Evolutionary conservation across 2,888 invertebrate genomes (phyloP), one percentile per base, ranked within the genome.

Genomic region (Halictus quadricinctus): DNA sequence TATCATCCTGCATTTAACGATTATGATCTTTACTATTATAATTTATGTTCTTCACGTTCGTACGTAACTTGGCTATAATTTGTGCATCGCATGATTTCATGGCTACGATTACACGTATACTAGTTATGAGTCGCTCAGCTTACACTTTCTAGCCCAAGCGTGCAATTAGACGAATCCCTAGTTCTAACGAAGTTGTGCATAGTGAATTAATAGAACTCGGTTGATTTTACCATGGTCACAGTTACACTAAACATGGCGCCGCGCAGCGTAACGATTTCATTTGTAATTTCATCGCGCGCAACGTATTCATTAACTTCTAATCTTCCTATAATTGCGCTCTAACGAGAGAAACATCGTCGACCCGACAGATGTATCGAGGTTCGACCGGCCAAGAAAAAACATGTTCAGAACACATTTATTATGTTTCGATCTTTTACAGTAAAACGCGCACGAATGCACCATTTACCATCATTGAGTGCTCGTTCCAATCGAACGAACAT

Each of bases 131-230:
- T 64, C 21, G 46, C 76, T 60, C 69, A 29, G 36, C 69, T 80
- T 73, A 73, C 84, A 79, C 87, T 85, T 81, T 85, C 80, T 72
- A 80, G 13, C 46, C 41, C 36, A 69, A 77, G 25, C 77, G 77
- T 64, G 54, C 64, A 76, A 86, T 86, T 86, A 82, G 66, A 75
- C 48, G 66, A 80, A 72, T 72, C 69, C 72, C n/a, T 36, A 60
- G 50, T 54, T 54, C 76, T 43, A 73, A 58, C 69, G 73, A 64
- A 58, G 60, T 54, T 79, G 76, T 77, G 48, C 85, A 80, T 77
- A 66, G 69, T 66, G 48, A 78, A 85, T 64, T 66, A 76, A 50
- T 18, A 29, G 13, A 48, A 73, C 48, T 66, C 58, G 66, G 70
- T 80, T 78, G 72, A 78, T 85, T 80, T 78, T 85, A 77, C 76